Conservation (phyloP, 2,797 vertebrate species). For the Thalassophryne amazonica region DNA sequence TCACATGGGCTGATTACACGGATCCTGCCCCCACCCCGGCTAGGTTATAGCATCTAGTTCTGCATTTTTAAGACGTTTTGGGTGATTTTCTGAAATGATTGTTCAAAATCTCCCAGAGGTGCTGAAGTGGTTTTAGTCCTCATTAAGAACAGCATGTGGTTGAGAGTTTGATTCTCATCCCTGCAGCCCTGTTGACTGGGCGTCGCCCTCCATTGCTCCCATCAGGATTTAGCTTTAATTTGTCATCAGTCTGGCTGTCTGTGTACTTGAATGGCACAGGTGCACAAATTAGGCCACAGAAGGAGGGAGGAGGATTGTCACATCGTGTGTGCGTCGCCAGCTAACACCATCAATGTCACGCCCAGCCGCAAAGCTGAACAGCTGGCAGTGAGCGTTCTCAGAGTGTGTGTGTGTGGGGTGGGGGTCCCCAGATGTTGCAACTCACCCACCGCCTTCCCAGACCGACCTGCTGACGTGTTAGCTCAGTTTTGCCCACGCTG, state of each 20-base stretch:
- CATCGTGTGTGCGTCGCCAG: constrained; percentile 64
- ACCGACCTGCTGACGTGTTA: constrained; percentile 77
- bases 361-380: constrained; percentile 86
- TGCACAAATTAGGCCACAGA: constrained; percentile 85
- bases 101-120: too few species aligned
- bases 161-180: too few species aligned
- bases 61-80: too few species aligned
- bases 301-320: constrained; percentile 53
- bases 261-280: constrained; percentile 55
- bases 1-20: too few species aligned
- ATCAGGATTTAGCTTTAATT: too few species aligned
- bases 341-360: constrained; percentile 88
- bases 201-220: too few species aligned
- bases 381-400: constrained; percentile 81
- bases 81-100: too few species aligned
- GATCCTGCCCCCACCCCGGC: too few species aligned
- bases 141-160: too few species aligned
- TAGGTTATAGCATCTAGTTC: too few species aligned
- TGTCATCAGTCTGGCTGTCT: constrained; percentile 6
- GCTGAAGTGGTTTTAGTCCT: too few species aligned
- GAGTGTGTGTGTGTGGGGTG: constrained; percentile 67
- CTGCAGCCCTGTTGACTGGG: too few species aligned
- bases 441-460: constrained; percentile 62
- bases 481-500: constrained; percentile 77
- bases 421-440: constrained; percentile 58